Percentiles rank a stretch among this genome's conserved stretches.
phyloP scores from a whole-genome alignment of 2,113 vertebrate species.

The Leiothrix lutea region DNA sequence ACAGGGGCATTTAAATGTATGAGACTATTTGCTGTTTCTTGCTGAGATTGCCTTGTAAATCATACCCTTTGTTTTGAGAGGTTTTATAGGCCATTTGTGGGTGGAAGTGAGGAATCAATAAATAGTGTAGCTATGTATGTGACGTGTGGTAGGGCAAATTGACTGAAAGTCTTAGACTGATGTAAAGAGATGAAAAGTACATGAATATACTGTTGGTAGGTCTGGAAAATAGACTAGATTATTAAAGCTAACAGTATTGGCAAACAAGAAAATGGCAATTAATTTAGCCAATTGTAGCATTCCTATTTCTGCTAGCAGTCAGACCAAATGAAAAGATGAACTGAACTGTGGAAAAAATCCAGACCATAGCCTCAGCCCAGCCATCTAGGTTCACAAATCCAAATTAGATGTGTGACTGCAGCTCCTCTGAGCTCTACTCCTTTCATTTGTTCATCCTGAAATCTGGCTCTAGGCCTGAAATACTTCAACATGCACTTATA shows the following conservation, averaged over 20 bases:
- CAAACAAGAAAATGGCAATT: conserved; percentile 5
- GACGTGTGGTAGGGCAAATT: neutral
- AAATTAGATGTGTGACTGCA: neutral
- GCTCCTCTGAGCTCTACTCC: neutral
- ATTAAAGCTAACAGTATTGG: neutral
- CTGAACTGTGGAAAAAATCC: neutral
- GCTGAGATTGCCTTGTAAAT: conserved; percentile 47
- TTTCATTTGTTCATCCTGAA: neutral
- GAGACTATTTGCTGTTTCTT: conserved; percentile 3
- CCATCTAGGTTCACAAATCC: neutral
- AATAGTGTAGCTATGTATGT: conserved; percentile 8
- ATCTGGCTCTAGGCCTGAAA: neutral
- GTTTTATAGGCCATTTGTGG: conserved; percentile 39
- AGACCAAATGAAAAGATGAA: neutral
- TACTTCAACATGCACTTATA: neutral
- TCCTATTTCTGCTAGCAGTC: neutral
- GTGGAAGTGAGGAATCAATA: conserved; percentile 38
- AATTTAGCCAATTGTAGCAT: neutral
- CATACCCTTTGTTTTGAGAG: conserved; percentile 43
- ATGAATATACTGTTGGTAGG: neutral
- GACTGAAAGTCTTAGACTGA: neutral
- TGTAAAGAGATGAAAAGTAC: neutral
- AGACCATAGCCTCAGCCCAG: neutral
- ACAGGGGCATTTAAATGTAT: neutral
- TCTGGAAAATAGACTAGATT: conserved; percentile 14